phyloP scores from a whole-genome alignment of 2,113 vertebrate genomes.

The Cichladusa arquata region DNA sequence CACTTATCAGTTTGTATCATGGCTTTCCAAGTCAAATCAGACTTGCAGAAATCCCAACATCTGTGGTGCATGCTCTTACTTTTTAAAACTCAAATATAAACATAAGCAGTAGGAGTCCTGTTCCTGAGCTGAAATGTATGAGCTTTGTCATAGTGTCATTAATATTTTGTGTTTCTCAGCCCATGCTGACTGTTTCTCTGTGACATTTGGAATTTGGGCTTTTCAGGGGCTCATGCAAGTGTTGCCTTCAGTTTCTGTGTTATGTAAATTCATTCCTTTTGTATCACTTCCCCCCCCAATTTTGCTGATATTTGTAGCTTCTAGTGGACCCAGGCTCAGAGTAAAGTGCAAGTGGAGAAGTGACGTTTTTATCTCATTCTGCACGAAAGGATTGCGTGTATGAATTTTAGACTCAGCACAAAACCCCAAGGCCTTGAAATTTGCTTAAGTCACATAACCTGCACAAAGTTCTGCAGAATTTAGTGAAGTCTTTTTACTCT shows the following conservation, averaged over 20 bases:
- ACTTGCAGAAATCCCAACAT: slow-evolving; percentile 29
- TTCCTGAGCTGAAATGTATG: slow-evolving; percentile 18
- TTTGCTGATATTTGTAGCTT: not conserved
- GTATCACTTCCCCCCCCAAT: not conserved
- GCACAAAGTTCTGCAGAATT: not conserved
- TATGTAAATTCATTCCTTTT: not conserved
- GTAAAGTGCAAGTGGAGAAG: not conserved
- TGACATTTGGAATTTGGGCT: not conserved
- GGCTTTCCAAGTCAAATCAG: slow-evolving; percentile 18
- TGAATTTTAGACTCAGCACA: not conserved
- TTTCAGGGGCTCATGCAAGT: not conserved
- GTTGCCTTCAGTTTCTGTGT: not conserved
- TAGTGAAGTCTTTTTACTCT: not conserved
- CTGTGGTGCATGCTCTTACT: not conserved
- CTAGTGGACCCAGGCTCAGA: not conserved
- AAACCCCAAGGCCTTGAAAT: not conserved
- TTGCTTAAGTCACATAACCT: not conserved
- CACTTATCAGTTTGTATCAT: not conserved
- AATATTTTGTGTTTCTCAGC: slow-evolving; percentile 35
- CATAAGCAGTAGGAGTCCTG: not conserved
- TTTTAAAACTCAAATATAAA: slow-evolving; percentile 19
- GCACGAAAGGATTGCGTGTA: accelerated
- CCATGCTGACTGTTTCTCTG: not conserved
- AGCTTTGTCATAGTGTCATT: slow-evolving; percentile 6
- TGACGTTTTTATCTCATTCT: not conserved